A percentile compares a stretch with the other conserved stretches of the same genome.
phyloP scores from a whole-genome alignment of 2,797 vertebrate species.

The Clarias pachynema region DNA sequence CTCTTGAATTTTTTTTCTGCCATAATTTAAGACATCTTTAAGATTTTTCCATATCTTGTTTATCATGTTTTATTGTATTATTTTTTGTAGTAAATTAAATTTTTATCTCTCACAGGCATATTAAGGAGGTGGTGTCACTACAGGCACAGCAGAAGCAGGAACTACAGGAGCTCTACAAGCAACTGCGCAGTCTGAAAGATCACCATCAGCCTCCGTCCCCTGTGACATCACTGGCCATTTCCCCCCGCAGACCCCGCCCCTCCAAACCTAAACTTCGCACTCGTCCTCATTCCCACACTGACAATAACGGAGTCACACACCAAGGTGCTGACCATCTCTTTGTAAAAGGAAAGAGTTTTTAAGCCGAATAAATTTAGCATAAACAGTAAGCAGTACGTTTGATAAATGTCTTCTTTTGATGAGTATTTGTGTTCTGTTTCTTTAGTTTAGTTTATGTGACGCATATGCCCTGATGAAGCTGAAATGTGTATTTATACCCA shows the following conservation, averaged over 20 bases:
- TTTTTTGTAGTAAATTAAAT: neutral
- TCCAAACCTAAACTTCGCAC: slow-evolving; percentile 83
- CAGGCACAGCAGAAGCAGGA: slow-evolving; percentile 89
- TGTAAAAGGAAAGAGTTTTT: neutral
- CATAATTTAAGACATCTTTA: neutral
- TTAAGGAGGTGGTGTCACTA: slow-evolving; percentile 88
- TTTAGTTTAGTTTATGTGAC: neutral
- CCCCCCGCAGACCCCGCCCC: slow-evolving; percentile 82
- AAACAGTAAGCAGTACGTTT: neutral
- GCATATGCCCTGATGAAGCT: neutral
- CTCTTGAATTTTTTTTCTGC: neutral
- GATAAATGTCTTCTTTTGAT: neutral
- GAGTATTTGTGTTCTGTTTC: neutral
- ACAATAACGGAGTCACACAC: slow-evolving; percentile 80
- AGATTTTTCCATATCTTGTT: neutral
- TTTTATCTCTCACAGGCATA: slow-evolving; percentile 76
- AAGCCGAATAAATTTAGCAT: neutral
- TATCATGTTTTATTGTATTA: neutral
- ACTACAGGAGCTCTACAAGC: slow-evolving; percentile 85
- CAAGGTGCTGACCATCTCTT: slow-evolving; percentile 65
- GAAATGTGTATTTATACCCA: neutral
- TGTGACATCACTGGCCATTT: slow-evolving; percentile 70
- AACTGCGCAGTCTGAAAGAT: slow-evolving; percentile 83
- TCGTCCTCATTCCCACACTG: slow-evolving; percentile 83
- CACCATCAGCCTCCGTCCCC: slow-evolving; percentile 74